Evolutionary conservation across 2,888 invertebrate genomes (phyloP).

Genomic region (Sarcophaga carnaria): DNA sequence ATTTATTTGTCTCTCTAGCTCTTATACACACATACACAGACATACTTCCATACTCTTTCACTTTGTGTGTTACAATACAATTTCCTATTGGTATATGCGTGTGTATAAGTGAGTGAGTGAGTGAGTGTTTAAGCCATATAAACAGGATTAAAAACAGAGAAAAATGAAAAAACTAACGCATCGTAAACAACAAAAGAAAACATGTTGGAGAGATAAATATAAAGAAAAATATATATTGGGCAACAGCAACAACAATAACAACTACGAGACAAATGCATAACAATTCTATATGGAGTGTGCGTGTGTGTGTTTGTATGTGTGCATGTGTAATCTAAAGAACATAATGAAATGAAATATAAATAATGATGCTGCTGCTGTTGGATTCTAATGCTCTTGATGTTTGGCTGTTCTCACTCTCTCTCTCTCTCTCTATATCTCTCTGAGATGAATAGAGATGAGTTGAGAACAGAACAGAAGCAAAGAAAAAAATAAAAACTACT

Average conservation of each 20-base stretch:
- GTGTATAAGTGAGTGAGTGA: no score
- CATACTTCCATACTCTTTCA: background rate
- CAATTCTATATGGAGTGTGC: conserved; percentile 22
- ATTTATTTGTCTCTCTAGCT: background rate
- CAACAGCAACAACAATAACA: background rate
- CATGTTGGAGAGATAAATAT: conserved; percentile 4
- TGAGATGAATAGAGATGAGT: no score
- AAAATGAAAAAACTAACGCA: background rate
- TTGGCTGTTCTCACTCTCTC: no score
- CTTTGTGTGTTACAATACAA: background rate
- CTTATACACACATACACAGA: no score
- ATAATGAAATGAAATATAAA: background rate
- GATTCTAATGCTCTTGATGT: no score
- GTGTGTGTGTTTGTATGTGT: no score
- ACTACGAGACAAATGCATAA: conserved; percentile 2
- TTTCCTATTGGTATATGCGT: no score
- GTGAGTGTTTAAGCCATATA: background rate
- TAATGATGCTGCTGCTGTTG: background rate
- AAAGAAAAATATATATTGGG: background rate
- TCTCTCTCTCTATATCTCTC: no score
- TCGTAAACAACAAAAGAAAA: conserved; percentile 6
- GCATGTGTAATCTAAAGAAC: no score
- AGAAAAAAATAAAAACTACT: no score
- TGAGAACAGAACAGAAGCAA: no score
- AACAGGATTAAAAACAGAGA: conserved; percentile 45